Conservation (phyloP, 1,140 invertebrate genomes). For the Lethrus apterus region DNA sequence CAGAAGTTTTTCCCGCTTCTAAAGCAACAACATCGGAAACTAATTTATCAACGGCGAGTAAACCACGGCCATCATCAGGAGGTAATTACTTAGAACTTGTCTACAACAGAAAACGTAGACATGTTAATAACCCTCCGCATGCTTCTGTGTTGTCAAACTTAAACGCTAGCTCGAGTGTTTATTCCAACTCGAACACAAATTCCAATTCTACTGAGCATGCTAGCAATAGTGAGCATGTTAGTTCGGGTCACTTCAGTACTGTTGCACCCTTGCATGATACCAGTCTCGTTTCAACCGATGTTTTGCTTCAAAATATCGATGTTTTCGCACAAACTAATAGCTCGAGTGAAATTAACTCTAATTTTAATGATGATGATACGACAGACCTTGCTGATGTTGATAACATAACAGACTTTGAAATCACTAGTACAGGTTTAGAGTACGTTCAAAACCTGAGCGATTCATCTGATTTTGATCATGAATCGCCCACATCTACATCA, state of each 20-base stretch:
- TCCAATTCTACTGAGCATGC: conserved; percentile 26
- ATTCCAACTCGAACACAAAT: conserved; percentile 15
- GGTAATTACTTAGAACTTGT: conserved; percentile 45
- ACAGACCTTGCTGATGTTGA: too few species aligned
- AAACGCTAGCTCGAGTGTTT: conserved; percentile 16
- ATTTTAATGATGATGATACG: too few species aligned
- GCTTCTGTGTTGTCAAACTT: conserved; percentile 28
- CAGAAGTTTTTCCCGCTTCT: conserved; percentile 55
- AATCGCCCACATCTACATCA: too few species aligned
- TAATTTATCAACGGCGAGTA: conserved; percentile 52
- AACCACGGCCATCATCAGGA: conserved; percentile 53
- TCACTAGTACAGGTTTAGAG: too few species aligned
- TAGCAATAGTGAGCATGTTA: conserved; percentile 17
- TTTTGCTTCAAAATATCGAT: conserved; percentile 7
- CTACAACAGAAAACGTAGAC: conserved; percentile 37
- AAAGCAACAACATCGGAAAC: conserved; percentile 54
- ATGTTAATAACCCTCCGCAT: conserved; percentile 31
- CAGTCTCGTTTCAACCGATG: conserved; percentile 7
- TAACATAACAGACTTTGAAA: too few species aligned
- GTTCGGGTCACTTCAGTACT: conserved; percentile 8
- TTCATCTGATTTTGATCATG: too few species aligned
- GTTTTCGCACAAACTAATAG: too few species aligned
- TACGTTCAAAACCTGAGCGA: too few species aligned
- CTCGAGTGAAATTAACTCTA: too few species aligned
- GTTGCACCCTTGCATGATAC: conserved; percentile 23